Percentiles rank a stretch among this genome's conserved stretches.
Evolutionary conservation across 2,888 invertebrate genomes (phyloP).

Genomic region (Meteorus cinctellus): DNA sequence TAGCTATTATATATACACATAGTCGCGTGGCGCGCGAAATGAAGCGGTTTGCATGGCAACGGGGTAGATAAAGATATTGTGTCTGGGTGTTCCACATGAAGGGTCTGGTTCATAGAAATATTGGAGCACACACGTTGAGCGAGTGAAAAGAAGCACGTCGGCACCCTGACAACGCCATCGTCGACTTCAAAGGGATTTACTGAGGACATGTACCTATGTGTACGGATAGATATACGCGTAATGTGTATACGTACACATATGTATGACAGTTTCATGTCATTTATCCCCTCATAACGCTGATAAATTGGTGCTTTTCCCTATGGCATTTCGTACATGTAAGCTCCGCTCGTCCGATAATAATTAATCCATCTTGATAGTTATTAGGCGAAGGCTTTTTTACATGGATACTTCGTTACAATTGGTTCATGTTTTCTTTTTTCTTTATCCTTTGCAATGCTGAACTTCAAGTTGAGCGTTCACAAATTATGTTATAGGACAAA

Average conservation of each 20-base stretch:
- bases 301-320: slow-evolving; percentile 33
- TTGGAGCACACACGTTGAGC: slow-evolving; percentile 1
- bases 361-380: slow-evolving; percentile 32
- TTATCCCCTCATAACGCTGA: slow-evolving; percentile 29
- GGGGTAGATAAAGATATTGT: slow-evolving; percentile 31
- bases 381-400: background rate
- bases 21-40: slow-evolving; percentile 32
- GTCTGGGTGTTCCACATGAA: slow-evolving; percentile 23
- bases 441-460: background rate
- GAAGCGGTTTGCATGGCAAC: slow-evolving; percentile 41
- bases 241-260: background rate
- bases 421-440: background rate
- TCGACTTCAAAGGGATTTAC: slow-evolving; percentile 38
- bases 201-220: slow-evolving; percentile 18
- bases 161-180: slow-evolving; percentile 29
- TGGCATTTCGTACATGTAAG: slow-evolving; percentile 17
- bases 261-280: slow-evolving; percentile 8
- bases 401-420: slow-evolving; percentile 5
- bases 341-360: slow-evolving; percentile 26
- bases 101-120: slow-evolving; percentile 26
- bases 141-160: slow-evolving; percentile 28
- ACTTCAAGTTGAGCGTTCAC: too few relatives aligned
- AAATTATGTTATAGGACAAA: too few relatives aligned
- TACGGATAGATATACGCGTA: background rate
- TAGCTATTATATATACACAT: slow-evolving; percentile 1